Conservation (phyloP, 2,888 invertebrate genomes). For the Ornithoptera alexandrae region DNA sequence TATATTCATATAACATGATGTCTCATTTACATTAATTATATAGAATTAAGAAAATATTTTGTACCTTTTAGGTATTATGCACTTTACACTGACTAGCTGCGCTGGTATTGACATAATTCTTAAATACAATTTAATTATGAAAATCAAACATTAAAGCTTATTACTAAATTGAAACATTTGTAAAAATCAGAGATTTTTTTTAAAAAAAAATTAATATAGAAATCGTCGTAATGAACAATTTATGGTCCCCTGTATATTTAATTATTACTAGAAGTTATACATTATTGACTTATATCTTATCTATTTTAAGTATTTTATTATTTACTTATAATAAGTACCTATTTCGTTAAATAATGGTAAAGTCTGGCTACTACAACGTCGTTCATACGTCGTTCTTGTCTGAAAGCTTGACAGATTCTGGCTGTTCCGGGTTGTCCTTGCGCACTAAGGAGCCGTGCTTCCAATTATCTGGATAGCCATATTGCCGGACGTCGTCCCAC, state of each 20-base stretch:
- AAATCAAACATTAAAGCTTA: not conserved
- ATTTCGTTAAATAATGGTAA: not conserved
- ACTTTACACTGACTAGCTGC: slow-evolving; percentile 46
- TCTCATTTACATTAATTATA: not conserved
- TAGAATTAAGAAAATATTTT: slow-evolving; percentile 28
- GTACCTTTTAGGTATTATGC: slow-evolving; percentile 37
- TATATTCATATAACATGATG: slow-evolving; percentile 2
- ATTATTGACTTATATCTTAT: not conserved
- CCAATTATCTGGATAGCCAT: slow-evolving; percentile 67
- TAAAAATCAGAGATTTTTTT: not conserved
- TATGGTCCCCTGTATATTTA: not conserved
- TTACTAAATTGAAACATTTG: not conserved
- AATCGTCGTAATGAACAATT: not conserved
- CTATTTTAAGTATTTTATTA: not conserved
- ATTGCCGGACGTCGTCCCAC: slow-evolving; percentile 83
- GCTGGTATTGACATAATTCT: slow-evolving; percentile 36
- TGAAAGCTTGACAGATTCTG: slow-evolving; percentile 52
- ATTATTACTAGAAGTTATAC: not conserved
- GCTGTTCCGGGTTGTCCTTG: slow-evolving; percentile 48
- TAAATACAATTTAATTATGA: not conserved
- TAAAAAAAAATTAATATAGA: not conserved
- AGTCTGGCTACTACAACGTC: not conserved
- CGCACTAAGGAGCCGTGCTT: slow-evolving; percentile 58
- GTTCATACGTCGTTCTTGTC: slow-evolving; percentile 45
- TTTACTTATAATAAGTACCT: not conserved